Conservation (phyloP, 2,797 vertebrate genomes). For the Coluber constrictor region DNA sequence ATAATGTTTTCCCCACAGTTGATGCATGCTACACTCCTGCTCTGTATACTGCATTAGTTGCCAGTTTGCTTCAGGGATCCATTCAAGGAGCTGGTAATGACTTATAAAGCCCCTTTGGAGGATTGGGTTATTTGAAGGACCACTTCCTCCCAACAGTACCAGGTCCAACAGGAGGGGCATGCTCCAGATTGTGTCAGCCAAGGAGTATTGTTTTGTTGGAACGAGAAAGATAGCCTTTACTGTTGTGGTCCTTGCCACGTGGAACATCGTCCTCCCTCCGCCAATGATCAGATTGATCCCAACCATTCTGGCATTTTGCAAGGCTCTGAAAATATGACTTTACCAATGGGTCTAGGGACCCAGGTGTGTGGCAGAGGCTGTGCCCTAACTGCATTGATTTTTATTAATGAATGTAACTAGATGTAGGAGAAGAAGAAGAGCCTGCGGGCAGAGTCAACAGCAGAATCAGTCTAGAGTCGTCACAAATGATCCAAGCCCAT, state of each 20-base stretch:
- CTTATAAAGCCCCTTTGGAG: background rate
- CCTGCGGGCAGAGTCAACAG: background rate
- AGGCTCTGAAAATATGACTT: background rate
- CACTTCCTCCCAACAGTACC: background rate
- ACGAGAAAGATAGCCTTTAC: background rate
- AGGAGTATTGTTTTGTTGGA: background rate
- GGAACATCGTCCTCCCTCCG: background rate
- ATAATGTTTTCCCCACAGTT: background rate
- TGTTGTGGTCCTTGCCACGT: background rate
- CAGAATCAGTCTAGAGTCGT: background rate
- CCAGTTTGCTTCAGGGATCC: background rate
- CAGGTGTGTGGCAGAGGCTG: background rate
- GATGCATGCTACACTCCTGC: background rate
- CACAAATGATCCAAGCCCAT: background rate
- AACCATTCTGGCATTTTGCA: background rate
- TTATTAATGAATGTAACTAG: background rate
- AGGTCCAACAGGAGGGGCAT: background rate
- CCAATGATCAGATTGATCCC: background rate
- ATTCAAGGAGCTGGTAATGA: background rate
- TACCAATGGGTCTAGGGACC: background rate
- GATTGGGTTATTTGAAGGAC: background rate
- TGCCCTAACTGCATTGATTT: background rate
- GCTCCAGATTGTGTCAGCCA: background rate
- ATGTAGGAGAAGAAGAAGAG: background rate
- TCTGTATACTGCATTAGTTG: background rate